Evolutionary conservation across 2,888 invertebrate species (phyloP).

Genomic region (Resseliella maxima): DNA sequence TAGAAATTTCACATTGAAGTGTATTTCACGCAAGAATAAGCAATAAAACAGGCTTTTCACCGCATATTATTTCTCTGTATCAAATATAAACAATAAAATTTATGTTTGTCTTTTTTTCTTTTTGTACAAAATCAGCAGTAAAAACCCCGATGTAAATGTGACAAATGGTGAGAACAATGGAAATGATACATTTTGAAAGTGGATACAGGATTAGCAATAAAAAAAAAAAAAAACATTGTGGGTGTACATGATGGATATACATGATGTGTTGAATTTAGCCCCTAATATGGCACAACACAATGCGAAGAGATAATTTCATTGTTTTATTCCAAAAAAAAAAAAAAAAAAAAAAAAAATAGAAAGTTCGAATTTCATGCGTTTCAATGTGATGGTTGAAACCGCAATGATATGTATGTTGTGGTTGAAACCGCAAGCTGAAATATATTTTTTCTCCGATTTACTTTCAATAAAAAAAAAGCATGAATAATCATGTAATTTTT

Average conservation of each 20-base stretch:
- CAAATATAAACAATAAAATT: background rate
- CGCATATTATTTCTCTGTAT: background rate
- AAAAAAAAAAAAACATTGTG: too few species aligned
- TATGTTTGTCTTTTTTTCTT: too few species aligned
- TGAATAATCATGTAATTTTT: background rate
- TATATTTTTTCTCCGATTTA: background rate
- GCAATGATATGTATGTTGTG: background rate
- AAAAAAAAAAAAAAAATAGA: too few species aligned
- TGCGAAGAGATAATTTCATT: too few species aligned
- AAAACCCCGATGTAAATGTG: background rate
- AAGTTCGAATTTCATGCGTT: background rate
- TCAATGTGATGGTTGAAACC: background rate
- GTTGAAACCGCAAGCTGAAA: background rate
- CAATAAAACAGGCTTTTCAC: background rate
- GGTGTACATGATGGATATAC: too few species aligned
- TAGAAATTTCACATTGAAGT: background rate
- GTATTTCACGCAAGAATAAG: background rate
- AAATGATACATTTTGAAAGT: too few species aligned
- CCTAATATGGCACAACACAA: too few species aligned
- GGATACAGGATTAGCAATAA: too few species aligned
- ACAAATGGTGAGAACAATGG: too few species aligned
- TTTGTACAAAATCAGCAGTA: too few species aligned
- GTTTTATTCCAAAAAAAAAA: too few species aligned
- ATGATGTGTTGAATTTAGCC: too few species aligned
- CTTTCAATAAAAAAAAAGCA: background rate